Base-by-base conservation (phyloP, 2,888 invertebrate genomes). In the Itoplectis maculator region DNA sequence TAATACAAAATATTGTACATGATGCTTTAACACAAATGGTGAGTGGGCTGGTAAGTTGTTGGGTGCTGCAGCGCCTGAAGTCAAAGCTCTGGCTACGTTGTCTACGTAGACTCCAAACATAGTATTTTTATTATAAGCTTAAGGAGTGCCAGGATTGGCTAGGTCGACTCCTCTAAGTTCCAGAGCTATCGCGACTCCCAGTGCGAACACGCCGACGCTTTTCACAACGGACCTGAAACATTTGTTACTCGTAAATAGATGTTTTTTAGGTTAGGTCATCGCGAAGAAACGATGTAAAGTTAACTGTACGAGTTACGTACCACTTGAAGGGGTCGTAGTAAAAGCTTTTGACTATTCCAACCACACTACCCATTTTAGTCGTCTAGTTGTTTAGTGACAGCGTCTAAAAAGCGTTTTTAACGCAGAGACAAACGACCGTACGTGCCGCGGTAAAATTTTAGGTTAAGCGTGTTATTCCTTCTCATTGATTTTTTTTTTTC, bases 321-420 rank as follows among this genome's bases (percentile, higher is more conserved):
- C 97, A 97, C 94, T 96, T 96, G 88, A 96, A 96, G 79, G 96
- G 96, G 91, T 96, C 96, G 89, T 95, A 93, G 89, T 97, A 97
- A 80, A 96, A 93, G 87, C 94, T 95, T 91, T 95, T 95, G 18
- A 96, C 86, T 84, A 95, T 94, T 70, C 76, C 84, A 8, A 77
- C 35, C 7, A 87, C 7, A 13, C 29, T 29, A 23, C 74, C 80
- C 88, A 88, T 88, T 73, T 82, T 82, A 35, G 20, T 74, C 20
- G 35, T n/a, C 49, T 20, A 7, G 11, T 61, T 37, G 18, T 35
- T 49, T 18, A 40, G 18, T 5, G 15, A 40, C 11, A 20, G 20
- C 8, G 13, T 59, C 35, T 37, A 23, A 56, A 68, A 37, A 37
- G 8, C 23, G 18, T 40, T 45, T 66, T n/a, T 9, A 9, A 40